Conservation (phyloP, 2,888 invertebrate genomes). For the Habrosyne pyritoides region DNA sequence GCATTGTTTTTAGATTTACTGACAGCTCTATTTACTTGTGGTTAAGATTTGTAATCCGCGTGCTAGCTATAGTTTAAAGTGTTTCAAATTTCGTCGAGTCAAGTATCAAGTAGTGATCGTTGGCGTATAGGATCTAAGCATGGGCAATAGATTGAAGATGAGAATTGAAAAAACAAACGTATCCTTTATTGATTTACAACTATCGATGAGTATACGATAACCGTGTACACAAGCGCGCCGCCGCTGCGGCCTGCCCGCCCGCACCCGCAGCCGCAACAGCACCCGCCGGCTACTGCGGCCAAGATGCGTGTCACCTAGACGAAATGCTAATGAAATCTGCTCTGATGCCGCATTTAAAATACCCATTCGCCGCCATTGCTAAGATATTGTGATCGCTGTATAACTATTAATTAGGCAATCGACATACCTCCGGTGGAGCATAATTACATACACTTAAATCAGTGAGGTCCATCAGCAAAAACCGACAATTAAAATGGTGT, state of each 20-base stretch:
- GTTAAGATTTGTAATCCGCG: too few species aligned
- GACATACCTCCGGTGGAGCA: background rate
- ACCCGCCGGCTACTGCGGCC: background rate
- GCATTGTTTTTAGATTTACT: too few species aligned
- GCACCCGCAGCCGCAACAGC: slow-evolving; percentile 11
- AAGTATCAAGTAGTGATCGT: slow-evolving; percentile 7
- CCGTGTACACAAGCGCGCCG: slow-evolving; percentile 25
- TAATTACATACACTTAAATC: background rate
- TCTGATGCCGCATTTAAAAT: background rate
- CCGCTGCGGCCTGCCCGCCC: slow-evolving; percentile 13
- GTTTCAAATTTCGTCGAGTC: background rate
- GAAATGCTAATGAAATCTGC: background rate
- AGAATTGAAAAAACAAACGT: slow-evolving; percentile 20
- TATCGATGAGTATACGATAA: slow-evolving; percentile 46
- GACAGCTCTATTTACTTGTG: too few species aligned
- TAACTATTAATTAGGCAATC: background rate
- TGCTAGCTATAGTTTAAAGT: too few species aligned
- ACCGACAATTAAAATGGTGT: too few species aligned
- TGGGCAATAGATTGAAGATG: slow-evolving; percentile 26
- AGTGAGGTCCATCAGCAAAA: too few species aligned
- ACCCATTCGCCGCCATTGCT: background rate
- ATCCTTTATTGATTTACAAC: slow-evolving; percentile 70
- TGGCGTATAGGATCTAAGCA: slow-evolving; percentile 17
- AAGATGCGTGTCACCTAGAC: background rate
- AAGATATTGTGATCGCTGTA: background rate